Percentiles rank a stretch among this genome's conserved stretches.
Conservation (phyloP, 2,888 invertebrate species). For the Trichacis sp. region DNA sequence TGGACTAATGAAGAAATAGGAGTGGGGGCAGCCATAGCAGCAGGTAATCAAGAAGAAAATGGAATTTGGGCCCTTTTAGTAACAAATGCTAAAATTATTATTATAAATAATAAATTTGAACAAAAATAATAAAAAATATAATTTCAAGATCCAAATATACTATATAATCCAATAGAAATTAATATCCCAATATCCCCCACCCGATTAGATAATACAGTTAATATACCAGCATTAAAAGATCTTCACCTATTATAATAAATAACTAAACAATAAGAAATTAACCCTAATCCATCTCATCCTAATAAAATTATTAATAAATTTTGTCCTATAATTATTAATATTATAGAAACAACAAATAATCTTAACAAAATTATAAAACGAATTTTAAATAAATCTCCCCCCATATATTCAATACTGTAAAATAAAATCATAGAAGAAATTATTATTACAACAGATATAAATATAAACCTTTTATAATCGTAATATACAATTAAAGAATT, state of each 20-base stretch:
- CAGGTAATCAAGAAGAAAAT: slow-evolving; percentile 82
- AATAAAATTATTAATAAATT: slow-evolving; percentile 80
- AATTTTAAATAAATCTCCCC: slow-evolving; percentile 71
- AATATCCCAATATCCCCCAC: slow-evolving; percentile 49
- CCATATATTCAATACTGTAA: slow-evolving; percentile 72
- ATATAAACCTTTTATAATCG: slow-evolving; percentile 76
- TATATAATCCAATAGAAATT: slow-evolving; percentile 31
- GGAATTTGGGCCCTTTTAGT: slow-evolving; percentile 87
- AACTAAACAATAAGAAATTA: slow-evolving; percentile 80
- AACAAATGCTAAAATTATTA: slow-evolving; percentile 72
- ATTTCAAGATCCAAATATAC: slow-evolving; percentile 48
- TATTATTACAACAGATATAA: slow-evolving; percentile 76
- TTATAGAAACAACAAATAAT: slow-evolving; percentile 77
- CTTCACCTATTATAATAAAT: slow-evolving; percentile 79
- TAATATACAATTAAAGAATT: slow-evolving; percentile 73
- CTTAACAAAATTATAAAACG: slow-evolving; percentile 77
- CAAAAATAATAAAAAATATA: slow-evolving; percentile 66
- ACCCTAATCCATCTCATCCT: slow-evolving; percentile 80
- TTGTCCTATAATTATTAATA: slow-evolving; percentile 77
- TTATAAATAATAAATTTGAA: slow-evolving; percentile 50
- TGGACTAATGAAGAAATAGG: slow-evolving; percentile 83
- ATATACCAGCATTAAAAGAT: slow-evolving; percentile 79
- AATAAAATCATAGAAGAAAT: slow-evolving; percentile 71
- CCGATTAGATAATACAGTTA: slow-evolving; percentile 81
- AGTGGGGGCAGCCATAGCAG: slow-evolving; percentile 82